A percentile compares a stretch with the other conserved stretches of the same genome.
Conservation (phyloP, 2,888 invertebrate species). For the Dilophus febrilis region DNA sequence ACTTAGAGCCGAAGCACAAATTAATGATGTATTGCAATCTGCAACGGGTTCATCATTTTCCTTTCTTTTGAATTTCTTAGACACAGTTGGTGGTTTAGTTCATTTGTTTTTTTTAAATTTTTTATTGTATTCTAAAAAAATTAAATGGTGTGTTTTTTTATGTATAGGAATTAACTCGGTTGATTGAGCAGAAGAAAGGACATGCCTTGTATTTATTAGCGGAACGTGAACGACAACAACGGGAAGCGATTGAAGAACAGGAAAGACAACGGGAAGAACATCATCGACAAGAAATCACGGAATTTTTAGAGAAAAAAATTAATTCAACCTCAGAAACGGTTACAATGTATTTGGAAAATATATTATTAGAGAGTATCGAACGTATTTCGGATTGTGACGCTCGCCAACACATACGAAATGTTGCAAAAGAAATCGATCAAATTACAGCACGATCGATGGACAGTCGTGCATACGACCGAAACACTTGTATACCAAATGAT, state of each 20-base stretch:
- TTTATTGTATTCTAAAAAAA: no score
- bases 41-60: conserved; percentile 57
- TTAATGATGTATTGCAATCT: conserved; percentile 44
- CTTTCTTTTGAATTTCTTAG: conserved; percentile 44
- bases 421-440: conserved; percentile 39
- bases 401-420: conserved; percentile 31
- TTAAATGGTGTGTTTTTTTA: no score
- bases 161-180: conserved; percentile 32
- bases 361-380: conserved; percentile 42
- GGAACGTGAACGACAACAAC: conserved; percentile 53
- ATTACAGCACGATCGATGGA: conserved; percentile 31
- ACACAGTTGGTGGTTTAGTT: no score
- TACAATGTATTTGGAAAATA: conserved; percentile 42
- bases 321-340: conserved; percentile 34
- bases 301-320: neutral
- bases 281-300: neutral
- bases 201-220: conserved; percentile 65
- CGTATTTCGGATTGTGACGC: conserved; percentile 39
- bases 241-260: conserved; percentile 47
- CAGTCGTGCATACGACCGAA: conserved; percentile 16
- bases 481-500: conserved; percentile 13
- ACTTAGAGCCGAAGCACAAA: conserved; percentile 22
- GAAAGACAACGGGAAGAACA: conserved; percentile 19
- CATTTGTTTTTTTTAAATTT: no score
- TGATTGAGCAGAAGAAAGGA: conserved; percentile 59